Base-by-base conservation (phyloP, 2,113 vertebrate genomes). In the Phyllopteryx taeniolatus region DNA sequence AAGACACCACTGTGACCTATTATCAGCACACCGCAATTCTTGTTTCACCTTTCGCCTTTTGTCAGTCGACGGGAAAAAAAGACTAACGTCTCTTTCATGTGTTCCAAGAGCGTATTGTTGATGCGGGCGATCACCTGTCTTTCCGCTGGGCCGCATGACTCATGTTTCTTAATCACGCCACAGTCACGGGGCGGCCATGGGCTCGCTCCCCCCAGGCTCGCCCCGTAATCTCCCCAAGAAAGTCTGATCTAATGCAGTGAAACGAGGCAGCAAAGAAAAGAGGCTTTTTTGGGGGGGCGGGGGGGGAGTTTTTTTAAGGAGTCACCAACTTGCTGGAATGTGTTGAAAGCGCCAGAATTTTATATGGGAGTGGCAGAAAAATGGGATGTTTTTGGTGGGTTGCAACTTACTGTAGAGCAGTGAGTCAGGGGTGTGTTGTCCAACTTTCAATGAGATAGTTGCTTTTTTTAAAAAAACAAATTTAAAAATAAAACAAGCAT, bases 181-280 rank as follows among this genome's bases (percentile, higher is more conserved):
- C 9, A 69, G 85, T 87, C 88, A 88, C 79, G 77, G 70, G 89
- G 85, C 79, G 61, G 46, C 76, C 74, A 67, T 70, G 71, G 72
- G 77, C 67, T 62, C 56, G 57, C 2, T 53, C 27, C 20, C 68
- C 59, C 67, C 56, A 67, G 53, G 14, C 13, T 47, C 27, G 59
- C 35, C 57, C 66, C 73, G 13, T 88, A 91, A 91, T 92, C 90
- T 77, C 70, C 66, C 71, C 71, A 35, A 85, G 67, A 83, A 89
- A 87, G 76, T 83, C 83, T 79, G 78, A 79, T 88, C 86, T 90
- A 82, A 83, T 86, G 85, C 71, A 83, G 61, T 84, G 79, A 82
- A 77, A 78, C 75, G 67, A 66, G n/a, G 80, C 71, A 88, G 64
- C 81, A 88, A 86, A 87, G 81, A 80, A 88, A 86, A 87, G 83